Evolutionary conservation across 2,797 vertebrate genomes (phyloP), one percentile per base, ranked within the genome.

Genomic region (Acanthurus leucopareius): DNA sequence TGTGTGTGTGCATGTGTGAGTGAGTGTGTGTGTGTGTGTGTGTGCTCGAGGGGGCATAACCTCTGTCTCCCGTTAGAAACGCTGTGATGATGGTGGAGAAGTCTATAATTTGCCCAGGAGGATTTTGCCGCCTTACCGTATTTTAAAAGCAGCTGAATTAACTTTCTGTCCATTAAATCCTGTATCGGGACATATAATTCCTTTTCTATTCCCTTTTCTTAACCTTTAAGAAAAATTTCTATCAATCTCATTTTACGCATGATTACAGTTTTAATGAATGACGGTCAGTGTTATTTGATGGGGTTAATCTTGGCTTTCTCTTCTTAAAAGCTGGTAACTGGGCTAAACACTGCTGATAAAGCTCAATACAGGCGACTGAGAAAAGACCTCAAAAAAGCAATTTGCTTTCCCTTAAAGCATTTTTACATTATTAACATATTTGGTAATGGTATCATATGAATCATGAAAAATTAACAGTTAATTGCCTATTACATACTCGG

Each of bases 221-320:
- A 95, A 94, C 96, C 95, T 96, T 96, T 96, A 84, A 95, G 94
- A 96, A 96, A 97, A 94, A 96, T 95, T 97, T 96, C 94, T 95
- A 96, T 97, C 97, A 96, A 97, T 97, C 96, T 97, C 94, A 97
- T 98, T 98, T 98, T 97, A 97, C 77, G 90, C 96, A 97, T 95
- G 95, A 98, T 97, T 97, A 97, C 95, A 95, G 96, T 96, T 98
- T 97, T 97, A 98, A 98, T 97, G 96, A 97, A 91, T 89, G 96
- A 96, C 96, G 95, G 96, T 95, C 95, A 96, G 95, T 95, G 95
- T 96, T 97, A 92, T 87, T 32, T 88, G 80, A 95, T 82, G 65
- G 90, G 92, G 94, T 95, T 96, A 96, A 97, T 97, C 96, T 96
- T 94, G 94, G 95, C 94, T 95, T 95, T 94, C 89, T 94, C 91